Evolutionary conservation across 1,140 invertebrate genomes (phyloP).

Genomic region (Neoseiulus cucumeris): DNA sequence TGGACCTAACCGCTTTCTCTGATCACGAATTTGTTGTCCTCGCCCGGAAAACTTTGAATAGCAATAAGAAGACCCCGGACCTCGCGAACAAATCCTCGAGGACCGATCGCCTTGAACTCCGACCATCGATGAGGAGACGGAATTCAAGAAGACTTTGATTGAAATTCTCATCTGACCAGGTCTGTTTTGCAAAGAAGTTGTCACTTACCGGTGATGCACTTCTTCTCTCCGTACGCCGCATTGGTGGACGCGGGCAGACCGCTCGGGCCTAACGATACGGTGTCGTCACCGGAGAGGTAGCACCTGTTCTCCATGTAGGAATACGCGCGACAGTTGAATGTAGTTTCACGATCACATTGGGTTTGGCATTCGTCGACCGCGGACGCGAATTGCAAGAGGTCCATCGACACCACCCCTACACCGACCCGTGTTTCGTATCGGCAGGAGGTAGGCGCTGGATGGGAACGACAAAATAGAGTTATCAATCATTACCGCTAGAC

Average conservation of each 20-base stretch:
- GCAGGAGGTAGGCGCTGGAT: constrained; percentile 30
- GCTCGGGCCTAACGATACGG: constrained; percentile 25
- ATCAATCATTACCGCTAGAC: no score
- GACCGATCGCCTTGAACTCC: no score
- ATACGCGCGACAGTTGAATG: constrained; percentile 27
- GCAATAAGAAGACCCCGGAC: no score
- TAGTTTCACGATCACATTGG: constrained; percentile 29
- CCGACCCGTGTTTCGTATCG: constrained; percentile 28
- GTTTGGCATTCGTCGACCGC: constrained; percentile 30
- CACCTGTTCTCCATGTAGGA: constrained; percentile 28
- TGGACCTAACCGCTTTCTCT: no score
- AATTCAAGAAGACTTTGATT: no score
- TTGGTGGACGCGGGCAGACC: constrained; percentile 17
- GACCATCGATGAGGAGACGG: no score
- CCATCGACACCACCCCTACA: constrained; percentile 30
- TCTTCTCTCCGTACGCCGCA: constrained; percentile 29
- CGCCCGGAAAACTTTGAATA: no score
- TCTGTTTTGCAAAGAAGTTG: background rate
- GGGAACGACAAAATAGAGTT: constrained; percentile 1
- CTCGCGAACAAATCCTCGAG: no score
- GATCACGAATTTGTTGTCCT: no score
- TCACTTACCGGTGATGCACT: constrained; percentile 29
- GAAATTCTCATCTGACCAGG: background rate
- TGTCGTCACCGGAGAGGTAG: constrained; percentile 32
- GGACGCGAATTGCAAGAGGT: constrained; percentile 31